A percentile compares a stretch with the other conserved stretches of the same genome.
phyloP scores from a whole-genome alignment of 2,888 invertebrate species.

The Phyllotreta striolata region DNA sequence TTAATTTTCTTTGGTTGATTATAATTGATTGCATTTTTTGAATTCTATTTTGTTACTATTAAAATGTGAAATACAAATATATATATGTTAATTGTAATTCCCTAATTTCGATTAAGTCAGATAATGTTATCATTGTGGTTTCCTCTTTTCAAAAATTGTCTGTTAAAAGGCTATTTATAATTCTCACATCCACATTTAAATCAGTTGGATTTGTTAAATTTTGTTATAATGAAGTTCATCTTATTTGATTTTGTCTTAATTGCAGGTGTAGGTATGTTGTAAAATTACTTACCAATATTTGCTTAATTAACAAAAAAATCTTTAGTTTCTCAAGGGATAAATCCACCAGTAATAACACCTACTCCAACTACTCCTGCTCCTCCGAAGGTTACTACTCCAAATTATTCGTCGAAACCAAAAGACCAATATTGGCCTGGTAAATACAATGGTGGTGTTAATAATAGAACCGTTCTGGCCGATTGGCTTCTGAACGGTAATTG shows the following conservation, averaged over 20 bases:
- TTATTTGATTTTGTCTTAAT: not conserved
- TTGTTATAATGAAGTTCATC: conserved; percentile 6
- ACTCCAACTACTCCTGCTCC: not conserved
- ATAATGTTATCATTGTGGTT: conserved; percentile 17
- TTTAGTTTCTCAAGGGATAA: not conserved
- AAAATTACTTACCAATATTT: too few relatives aligned
- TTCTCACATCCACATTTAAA: not conserved
- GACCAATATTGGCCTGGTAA: conserved; percentile 26
- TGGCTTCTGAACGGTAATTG: conserved; percentile 49
- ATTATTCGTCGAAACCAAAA: conserved; percentile 6
- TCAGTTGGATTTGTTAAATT: not conserved
- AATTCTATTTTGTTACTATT: conserved; percentile 8
- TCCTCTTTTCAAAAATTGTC: conserved; percentile 4
- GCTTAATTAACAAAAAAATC: too few relatives aligned
- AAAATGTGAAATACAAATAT: conserved; percentile 1
- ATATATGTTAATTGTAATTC: conserved; percentile 2
- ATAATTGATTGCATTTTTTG: too few relatives aligned
- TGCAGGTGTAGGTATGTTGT: too few relatives aligned
- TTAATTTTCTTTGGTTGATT: conserved; percentile 34
- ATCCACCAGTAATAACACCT: not conserved
- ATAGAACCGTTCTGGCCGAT: conserved; percentile 36
- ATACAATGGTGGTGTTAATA: conserved; percentile 19
- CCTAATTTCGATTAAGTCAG: conserved; percentile 7
- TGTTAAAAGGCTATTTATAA: conserved; percentile 2
- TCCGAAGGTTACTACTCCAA: not conserved